phyloP scores from a whole-genome alignment of 2,113 vertebrate species.

The Rousettus leschenaultii region DNA sequence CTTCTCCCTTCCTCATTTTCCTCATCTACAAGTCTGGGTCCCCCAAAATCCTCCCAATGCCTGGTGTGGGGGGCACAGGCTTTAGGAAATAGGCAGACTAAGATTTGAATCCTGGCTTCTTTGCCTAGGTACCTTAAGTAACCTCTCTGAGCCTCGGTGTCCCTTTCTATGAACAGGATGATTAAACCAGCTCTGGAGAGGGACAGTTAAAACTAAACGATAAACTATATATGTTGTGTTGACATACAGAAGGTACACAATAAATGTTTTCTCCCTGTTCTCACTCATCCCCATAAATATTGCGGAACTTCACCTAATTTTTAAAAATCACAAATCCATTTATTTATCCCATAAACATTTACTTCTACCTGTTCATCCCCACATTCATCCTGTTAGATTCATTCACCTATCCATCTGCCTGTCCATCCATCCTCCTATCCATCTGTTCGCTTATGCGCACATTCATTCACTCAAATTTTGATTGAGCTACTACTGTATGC shows the following conservation, averaged over 20 bases:
- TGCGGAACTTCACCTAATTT: not conserved
- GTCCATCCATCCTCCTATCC: not conserved
- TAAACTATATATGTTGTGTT: not conserved
- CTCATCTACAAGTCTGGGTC: not conserved
- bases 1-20: not conserved
- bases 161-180: not conserved
- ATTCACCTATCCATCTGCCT: not conserved
- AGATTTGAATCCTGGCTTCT: not conserved
- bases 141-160: not conserved
- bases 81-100: not conserved
- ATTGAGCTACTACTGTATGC: not conserved
- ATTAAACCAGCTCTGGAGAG: not conserved
- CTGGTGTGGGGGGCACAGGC: not conserved
- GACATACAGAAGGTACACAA: not conserved
- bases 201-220: not conserved
- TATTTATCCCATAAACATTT: not conserved
- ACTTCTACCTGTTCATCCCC: not conserved
- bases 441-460: not conserved
- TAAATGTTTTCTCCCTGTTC: not conserved
- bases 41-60: rapidly evolving
- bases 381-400: not conserved
- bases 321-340: not conserved
- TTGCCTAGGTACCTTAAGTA: not conserved
- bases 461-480: not conserved
- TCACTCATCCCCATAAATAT: not conserved